phyloP scores from a whole-genome alignment of 2,888 invertebrate species.

The Phaonia tiefii region DNA sequence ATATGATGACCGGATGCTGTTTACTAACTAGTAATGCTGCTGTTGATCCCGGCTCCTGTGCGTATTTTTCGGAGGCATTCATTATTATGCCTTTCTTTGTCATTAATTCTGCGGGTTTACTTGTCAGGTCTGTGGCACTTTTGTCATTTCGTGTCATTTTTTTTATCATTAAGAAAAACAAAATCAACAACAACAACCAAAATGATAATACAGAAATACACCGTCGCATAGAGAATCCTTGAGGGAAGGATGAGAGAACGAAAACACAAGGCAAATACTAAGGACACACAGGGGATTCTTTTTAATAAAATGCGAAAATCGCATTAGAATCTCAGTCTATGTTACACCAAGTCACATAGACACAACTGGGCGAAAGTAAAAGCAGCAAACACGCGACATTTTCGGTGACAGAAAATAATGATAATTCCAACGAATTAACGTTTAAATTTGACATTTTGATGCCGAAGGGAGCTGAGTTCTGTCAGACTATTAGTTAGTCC shows the following conservation, averaged over 20 bases:
- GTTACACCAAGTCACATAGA: conserved; percentile 28
- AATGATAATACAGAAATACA: background rate
- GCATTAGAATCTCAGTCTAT: conserved; percentile 59
- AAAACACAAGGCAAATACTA: conserved; percentile 63
- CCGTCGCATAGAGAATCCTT: too few relatives aligned
- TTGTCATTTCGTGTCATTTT: conserved; percentile 70
- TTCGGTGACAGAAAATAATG: conserved; percentile 66
- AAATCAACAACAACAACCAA: conserved; percentile 45
- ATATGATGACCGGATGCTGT: conserved; percentile 53
- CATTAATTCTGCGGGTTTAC: conserved; percentile 70
- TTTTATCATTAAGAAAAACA: conserved; percentile 69
- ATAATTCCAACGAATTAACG: conserved; percentile 67
- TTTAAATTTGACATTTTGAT: conserved; percentile 60
- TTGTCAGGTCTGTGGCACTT: conserved; percentile 71
- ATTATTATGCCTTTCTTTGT: conserved; percentile 67
- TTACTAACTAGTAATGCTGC: conserved; percentile 34
- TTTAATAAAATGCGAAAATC: conserved; percentile 69
- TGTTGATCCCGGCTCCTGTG: background rate
- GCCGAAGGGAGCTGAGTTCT: conserved; percentile 15
- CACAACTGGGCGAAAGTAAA: background rate
- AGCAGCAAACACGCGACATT: conserved; percentile 32
- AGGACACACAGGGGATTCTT: conserved; percentile 67
- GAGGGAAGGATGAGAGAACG: background rate
- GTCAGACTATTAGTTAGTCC: background rate
- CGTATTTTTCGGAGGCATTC: conserved; percentile 51